Percentiles rank a stretch among this genome's conserved stretches.
Evolutionary conservation across 1,140 invertebrate species (phyloP).

Genomic region (Bathynomus jamesi): DNA sequence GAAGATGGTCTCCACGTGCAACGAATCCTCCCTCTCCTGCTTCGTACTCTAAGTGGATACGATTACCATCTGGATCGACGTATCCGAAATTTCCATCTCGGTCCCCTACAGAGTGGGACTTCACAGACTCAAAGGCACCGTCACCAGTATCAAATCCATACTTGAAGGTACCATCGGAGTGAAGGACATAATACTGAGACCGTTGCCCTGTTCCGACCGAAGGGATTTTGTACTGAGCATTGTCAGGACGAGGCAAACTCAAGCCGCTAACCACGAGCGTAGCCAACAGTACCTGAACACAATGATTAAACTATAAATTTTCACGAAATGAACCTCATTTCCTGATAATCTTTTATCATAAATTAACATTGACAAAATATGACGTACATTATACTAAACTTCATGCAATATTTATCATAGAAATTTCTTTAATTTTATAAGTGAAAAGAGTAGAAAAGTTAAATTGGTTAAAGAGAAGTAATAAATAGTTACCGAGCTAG

Average conservation of each 20-base stretch:
- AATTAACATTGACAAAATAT: no score
- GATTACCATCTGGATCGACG: constrained; percentile 21
- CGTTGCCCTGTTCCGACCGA: background rate
- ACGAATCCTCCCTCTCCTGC: constrained; percentile 26
- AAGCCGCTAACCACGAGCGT: background rate
- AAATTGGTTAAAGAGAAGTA: no score
- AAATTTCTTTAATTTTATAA: no score
- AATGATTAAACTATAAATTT: no score
- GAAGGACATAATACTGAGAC: background rate
- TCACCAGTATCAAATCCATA: constrained; percentile 31
- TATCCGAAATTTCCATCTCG: constrained; percentile 21
- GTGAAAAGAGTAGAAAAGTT: no score
- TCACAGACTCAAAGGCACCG: constrained; percentile 23
- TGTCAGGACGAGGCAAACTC: background rate
- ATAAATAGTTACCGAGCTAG: no score
- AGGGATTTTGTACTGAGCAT: background rate
- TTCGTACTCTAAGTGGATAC: constrained; percentile 13
- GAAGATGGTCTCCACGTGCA: constrained; percentile 5
- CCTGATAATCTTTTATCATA: no score
- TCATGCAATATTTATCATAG: no score
- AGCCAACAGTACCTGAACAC: background rate
- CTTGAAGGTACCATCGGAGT: constrained; percentile 10
- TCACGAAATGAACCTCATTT: no score
- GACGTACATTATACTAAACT: no score
- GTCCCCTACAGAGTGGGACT: constrained; percentile 3